Conservation (phyloP, 2,797 vertebrate species). For the Hypotaenidia okinawae region DNA sequence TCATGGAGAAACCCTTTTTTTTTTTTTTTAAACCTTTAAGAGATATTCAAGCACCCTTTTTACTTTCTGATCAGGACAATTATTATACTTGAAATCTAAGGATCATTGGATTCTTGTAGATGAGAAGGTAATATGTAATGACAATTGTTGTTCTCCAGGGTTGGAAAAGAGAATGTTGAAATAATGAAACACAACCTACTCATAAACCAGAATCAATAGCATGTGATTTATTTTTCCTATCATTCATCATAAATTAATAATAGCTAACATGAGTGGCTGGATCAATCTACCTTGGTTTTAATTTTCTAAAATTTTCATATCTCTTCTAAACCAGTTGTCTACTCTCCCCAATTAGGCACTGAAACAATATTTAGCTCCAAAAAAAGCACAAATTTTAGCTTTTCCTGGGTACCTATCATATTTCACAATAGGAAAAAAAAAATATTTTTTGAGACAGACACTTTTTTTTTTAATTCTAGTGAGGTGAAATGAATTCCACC, state of each 20-base stretch:
- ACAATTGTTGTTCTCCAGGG: background rate
- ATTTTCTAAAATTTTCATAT: background rate
- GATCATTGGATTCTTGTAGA: background rate
- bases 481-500: background rate
- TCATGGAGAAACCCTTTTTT: background rate
- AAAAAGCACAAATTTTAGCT: background rate
- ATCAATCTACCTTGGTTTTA: background rate
- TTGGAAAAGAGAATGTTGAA: background rate
- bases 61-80: background rate
- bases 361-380: background rate
- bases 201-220: constrained; percentile 29
- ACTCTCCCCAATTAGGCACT: background rate
- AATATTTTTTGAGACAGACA: background rate
- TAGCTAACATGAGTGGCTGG: background rate
- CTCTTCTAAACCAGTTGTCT: background rate
- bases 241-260: constrained; percentile 20
- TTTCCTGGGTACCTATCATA: background rate
- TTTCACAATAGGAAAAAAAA: background rate
- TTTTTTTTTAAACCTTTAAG: background rate
- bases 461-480: background rate
- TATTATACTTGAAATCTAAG: background rate
- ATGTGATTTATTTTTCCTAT: constrained; percentile 39
- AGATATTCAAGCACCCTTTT: background rate
- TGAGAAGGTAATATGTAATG: background rate
- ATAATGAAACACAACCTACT: constrained; percentile 34